These are phyloP conservation scores for Serripes groenlandicus DNA, from an alignment of 2,888 invertebrate species.

Conservation along the genomic window DNA sequence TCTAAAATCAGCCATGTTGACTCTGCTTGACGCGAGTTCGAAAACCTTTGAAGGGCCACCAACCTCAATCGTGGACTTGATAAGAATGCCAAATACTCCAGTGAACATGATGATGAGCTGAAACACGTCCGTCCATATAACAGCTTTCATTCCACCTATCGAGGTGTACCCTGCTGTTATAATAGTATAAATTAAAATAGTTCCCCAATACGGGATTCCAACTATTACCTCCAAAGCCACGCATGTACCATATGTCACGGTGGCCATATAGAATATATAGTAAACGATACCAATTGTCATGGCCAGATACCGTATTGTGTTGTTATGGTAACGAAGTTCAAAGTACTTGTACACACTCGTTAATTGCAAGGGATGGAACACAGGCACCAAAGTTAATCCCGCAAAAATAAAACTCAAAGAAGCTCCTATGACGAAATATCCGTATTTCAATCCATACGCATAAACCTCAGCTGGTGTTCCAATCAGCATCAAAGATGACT, in stretches of 20 bases:
- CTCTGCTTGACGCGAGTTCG: slow-evolving; percentile 21
- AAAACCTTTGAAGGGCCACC: slow-evolving; percentile 23
- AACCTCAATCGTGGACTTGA: slow-evolving; percentile 18
- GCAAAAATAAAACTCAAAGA: slow-evolving; percentile 25
- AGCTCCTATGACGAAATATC: slow-evolving; percentile 15
- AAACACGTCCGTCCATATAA: slow-evolving; percentile 55
- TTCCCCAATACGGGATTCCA: slow-evolving; percentile 43
- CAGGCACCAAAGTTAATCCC: slow-evolving; percentile 26
- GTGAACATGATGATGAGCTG: slow-evolving; percentile 42
- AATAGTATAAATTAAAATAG: slow-evolving; percentile 25
- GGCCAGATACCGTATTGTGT: slow-evolving; percentile 31
- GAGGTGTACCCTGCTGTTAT: slow-evolving; percentile 42
- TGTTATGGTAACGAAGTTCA: slow-evolving; percentile 30
- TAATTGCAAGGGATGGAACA: slow-evolving; percentile 40
- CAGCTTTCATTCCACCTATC: slow-evolving; percentile 45
- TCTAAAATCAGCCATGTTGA: slow-evolving; percentile 21
- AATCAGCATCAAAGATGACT: slow-evolving; percentile 32
- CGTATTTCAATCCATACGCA: slow-evolving; percentile 25
- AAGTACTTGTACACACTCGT: slow-evolving; percentile 53
- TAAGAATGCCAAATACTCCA: slow-evolving; percentile 37
- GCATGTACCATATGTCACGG: slow-evolving; percentile 39
- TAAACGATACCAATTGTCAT: slow-evolving; percentile 24
- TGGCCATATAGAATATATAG: slow-evolving; percentile 46
- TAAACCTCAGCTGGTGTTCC: slow-evolving; percentile 47
- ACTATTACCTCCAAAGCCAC: slow-evolving; percentile 43